phyloP scores from a whole-genome alignment of 64 coral and sea anemone species.

The Anthopleura sola region DNA sequence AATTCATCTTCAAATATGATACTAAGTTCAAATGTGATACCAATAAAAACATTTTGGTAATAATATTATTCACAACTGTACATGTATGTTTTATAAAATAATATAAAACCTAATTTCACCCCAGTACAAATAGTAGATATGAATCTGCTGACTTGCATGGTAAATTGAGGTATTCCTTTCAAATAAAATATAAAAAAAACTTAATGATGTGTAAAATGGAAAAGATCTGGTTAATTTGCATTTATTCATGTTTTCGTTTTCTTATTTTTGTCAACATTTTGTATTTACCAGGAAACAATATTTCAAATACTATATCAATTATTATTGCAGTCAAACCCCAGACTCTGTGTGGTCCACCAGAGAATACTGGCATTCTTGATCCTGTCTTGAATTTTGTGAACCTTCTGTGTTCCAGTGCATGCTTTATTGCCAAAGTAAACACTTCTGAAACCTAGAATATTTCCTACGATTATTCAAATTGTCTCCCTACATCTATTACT shows the following conservation, averaged over 20 bases:
- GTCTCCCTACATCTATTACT: not conserved
- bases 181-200: too few relatives aligned
- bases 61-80: too few relatives aligned
- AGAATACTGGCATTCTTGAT: conserved; percentile 66
- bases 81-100: too few relatives aligned
- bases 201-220: too few relatives aligned
- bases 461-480: not conserved
- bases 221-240: too few relatives aligned
- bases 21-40: too few relatives aligned
- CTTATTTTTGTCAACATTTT: conserved; percentile 14
- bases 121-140: too few relatives aligned
- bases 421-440: conserved; percentile 57
- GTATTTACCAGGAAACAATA: conserved; percentile 58
- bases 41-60: too few relatives aligned
- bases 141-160: not conserved
- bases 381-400: conserved; percentile 82
- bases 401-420: conserved; percentile 40
- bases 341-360: conserved; percentile 63
- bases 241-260: not conserved
- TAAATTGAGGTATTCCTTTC: too few relatives aligned
- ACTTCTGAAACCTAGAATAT: conserved; percentile 66
- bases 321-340: conserved; percentile 96
- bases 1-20: too few relatives aligned
- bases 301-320: conserved; percentile 55
- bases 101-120: too few relatives aligned